phyloP scores from a whole-genome alignment of 2,797 vertebrate genomes.

The Peromyscus eremicus region DNA sequence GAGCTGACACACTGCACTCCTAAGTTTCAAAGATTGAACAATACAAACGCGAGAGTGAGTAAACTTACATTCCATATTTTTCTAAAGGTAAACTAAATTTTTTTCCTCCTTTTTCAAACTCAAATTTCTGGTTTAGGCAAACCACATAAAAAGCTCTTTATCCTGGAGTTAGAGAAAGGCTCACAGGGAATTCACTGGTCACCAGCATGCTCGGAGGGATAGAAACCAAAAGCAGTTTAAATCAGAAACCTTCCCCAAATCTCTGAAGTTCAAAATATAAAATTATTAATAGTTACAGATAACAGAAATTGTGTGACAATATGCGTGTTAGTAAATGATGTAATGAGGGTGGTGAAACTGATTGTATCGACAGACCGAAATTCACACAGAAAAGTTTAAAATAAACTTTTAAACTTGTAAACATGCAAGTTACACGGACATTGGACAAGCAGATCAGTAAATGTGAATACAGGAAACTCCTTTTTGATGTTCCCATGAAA shows the following conservation, averaged over 20 bases:
- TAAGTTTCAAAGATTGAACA: constrained; percentile 3
- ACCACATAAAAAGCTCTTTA: constrained; percentile 56
- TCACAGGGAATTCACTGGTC: background rate
- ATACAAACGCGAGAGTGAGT: constrained; percentile 6
- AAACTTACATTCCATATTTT: constrained; percentile 8
- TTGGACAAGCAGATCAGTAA: background rate
- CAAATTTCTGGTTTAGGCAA: constrained; percentile 1
- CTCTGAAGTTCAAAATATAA: background rate
- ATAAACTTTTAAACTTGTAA: too few species aligned
- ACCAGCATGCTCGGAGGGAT: background rate
- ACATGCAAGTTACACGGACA: background rate
- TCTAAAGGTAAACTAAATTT: background rate
- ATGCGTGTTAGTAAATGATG: background rate
- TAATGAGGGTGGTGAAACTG: background rate
- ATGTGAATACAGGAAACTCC: background rate
- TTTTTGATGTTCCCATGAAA: background rate
- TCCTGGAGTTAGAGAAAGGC: background rate
- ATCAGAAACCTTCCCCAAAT: background rate
- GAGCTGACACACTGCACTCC: background rate
- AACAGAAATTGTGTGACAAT: background rate
- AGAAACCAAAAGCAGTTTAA: background rate
- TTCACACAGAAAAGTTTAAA: background rate
- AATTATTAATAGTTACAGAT: constrained; percentile 2
- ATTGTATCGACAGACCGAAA: constrained; percentile 7
- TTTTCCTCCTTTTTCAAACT: background rate